These are phyloP conservation scores for Hystrix cristata DNA, from an alignment of 2,113 vertebrate species.

Conservation along the genomic window DNA sequence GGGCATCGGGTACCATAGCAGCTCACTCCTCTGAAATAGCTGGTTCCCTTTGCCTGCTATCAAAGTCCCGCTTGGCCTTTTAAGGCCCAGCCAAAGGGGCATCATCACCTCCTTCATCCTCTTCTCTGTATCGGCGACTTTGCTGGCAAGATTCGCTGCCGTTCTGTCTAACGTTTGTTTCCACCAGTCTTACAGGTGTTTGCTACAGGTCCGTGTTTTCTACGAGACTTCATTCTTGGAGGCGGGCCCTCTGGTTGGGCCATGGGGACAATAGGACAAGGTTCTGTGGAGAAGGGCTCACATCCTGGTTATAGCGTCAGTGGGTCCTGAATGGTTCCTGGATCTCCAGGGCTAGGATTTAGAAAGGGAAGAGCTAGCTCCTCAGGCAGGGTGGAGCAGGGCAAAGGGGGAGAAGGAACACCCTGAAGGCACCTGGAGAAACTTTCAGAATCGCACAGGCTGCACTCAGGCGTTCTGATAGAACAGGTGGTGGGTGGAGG, in stretches of 20 bases:
- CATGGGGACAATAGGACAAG: neutral
- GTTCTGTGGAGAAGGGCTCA: neutral
- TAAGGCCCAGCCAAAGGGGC: neutral
- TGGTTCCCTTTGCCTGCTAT: neutral
- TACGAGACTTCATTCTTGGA: neutral
- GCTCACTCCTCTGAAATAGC: neutral
- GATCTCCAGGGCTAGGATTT: neutral
- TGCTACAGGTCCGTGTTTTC: neutral
- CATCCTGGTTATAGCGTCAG: neutral
- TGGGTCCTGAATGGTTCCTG: neutral
- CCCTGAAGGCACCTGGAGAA: neutral
- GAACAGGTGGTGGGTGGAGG: neutral
- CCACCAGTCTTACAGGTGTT: neutral
- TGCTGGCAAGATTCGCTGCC: neutral
- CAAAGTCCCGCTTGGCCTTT: neutral
- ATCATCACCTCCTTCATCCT: neutral
- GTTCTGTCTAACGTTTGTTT: neutral
- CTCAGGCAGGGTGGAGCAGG: neutral
- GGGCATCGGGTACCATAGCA: neutral
- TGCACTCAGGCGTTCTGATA: neutral
- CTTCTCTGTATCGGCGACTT: neutral
- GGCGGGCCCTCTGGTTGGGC: neutral
- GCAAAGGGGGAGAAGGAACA: accelerated
- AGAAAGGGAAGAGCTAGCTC: neutral
- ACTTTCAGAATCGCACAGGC: neutral